Evolutionary conservation across 2,113 vertebrate genomes (phyloP), one percentile per base, ranked within the genome.

Genomic region (Hyperopisus bebe): DNA sequence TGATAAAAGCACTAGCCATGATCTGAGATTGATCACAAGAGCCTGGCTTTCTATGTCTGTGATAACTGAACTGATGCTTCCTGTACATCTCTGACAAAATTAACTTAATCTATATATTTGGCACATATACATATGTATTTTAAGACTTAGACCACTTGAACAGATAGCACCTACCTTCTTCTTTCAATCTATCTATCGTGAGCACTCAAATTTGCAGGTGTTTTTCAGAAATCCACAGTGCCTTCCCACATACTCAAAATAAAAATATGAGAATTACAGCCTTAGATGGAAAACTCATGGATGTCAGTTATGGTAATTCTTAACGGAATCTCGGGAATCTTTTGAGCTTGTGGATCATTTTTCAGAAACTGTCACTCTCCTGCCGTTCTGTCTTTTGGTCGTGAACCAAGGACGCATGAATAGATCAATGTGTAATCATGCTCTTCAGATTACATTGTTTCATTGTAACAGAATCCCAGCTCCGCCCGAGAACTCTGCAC

Each of bases 281-380:
- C 35, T 46, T 13, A 7, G 9, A 50, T 51, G 3, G 39, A 85
- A 82, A 62, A 83, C 84, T 19, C 70, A 89, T 11, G 50, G 51
- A n/a, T 90, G 87, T 88, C 87, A 84, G 90, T 66, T 87, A 70
- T 70, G 53, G 58, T 46, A 66, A 90, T 27, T 44, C 46, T 24
- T 62, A 31, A 24, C 21, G 31, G 44, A 83, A 48, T 51, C 62
- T 46, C 39, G 24, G 86, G 35, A 90, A 66, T 86, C 44, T 74
- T 83, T 50, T 86, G 46, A 89, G 42, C 55, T 39, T 27, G 88
- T 62, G 35, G 21, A 89, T 89, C 70, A 48, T n/a, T 88, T 90
- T 89, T 87, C 82, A 85, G 51, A 53, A 86, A 70, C 86, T 21
- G 47, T 21, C 53, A 82, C 74, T 83, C 55, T 88, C 42, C 86